A percentile compares a stretch with the other conserved stretches of the same genome.
Conservation (phyloP, 2,113 vertebrate species). For the Bagarius yarrelli region DNA sequence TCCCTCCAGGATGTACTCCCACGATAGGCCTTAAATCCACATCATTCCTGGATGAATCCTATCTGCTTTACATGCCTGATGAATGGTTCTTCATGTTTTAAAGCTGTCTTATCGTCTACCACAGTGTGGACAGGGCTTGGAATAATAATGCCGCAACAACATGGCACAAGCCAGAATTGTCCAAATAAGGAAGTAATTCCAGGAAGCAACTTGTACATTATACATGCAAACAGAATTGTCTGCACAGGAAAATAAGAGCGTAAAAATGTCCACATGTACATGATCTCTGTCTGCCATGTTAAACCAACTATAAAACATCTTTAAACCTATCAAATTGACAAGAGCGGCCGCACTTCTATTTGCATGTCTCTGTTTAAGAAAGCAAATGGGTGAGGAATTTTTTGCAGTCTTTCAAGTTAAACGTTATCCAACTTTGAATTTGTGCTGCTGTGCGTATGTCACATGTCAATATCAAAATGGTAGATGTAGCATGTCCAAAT, state of each 20-base stretch:
- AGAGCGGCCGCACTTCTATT: too few species aligned
- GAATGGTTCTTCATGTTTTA: conserved; percentile 22
- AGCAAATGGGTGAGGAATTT: too few species aligned
- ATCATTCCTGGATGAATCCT: conserved; percentile 16
- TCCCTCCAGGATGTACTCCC: neutral
- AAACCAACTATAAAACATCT: conserved; percentile 26
- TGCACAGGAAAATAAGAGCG: neutral
- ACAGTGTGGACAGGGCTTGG: neutral
- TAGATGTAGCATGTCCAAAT: too few species aligned
- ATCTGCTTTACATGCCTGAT: conserved; percentile 73
- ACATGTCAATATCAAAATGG: too few species aligned
- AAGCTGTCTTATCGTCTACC: neutral
- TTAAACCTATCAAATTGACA: conserved; percentile 10
- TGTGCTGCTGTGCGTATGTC: too few species aligned
- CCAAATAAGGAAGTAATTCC: conserved; percentile 53
- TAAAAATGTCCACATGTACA: conserved; percentile 12
- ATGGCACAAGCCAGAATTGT: conserved; percentile 36
- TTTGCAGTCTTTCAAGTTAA: too few species aligned
- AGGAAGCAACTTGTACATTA: conserved; percentile 55
- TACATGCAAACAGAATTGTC: conserved; percentile 40
- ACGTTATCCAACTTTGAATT: too few species aligned
- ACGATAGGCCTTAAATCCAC: neutral
- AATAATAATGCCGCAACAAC: conserved; percentile 39
- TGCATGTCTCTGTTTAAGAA: too few species aligned
- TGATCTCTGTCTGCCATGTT: neutral